Conservation (phyloP, 2,797 vertebrate species). For the Anguilla pacifica region DNA sequence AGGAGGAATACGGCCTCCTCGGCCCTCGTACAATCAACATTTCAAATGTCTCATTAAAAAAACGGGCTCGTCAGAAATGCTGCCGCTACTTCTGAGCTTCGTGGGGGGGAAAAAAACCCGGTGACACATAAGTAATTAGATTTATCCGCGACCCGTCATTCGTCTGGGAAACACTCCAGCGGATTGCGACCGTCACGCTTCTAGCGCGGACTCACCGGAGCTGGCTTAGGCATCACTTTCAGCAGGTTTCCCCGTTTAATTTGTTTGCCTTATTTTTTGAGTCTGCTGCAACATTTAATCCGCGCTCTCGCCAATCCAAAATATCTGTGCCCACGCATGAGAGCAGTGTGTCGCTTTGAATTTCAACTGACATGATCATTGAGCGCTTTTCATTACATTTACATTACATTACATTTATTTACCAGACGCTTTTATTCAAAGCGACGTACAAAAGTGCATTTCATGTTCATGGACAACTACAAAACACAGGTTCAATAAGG, state of each 20-base stretch:
- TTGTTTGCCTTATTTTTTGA: background rate
- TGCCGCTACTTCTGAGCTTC: background rate
- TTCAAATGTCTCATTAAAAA: slow-evolving; percentile 6
- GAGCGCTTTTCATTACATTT: too few relatives aligned
- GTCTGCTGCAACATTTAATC: background rate
- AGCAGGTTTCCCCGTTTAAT: background rate
- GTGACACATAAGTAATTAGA: background rate
- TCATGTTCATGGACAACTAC: too few relatives aligned
- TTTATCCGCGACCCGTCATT: background rate
- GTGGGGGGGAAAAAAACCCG: too few relatives aligned
- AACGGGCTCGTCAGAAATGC: background rate
- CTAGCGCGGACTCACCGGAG: background rate
- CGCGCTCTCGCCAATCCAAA: background rate
- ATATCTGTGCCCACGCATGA: background rate
- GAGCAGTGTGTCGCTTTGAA: too few relatives aligned
- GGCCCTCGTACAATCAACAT: background rate
- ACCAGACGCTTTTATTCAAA: too few relatives aligned
- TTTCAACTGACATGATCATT: too few relatives aligned
- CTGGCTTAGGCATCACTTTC: background rate
- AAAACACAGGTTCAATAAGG: too few relatives aligned
- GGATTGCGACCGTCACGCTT: background rate
- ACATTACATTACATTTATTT: too few relatives aligned
- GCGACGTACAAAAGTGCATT: too few relatives aligned
- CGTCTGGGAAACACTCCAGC: background rate
- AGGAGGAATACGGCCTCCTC: background rate